These are phyloP conservation scores for Cliona cf. orientalis DNA, from an alignment of 37 sponge, comb jelly and placozoan species.

Conservation along the genomic window DNA sequence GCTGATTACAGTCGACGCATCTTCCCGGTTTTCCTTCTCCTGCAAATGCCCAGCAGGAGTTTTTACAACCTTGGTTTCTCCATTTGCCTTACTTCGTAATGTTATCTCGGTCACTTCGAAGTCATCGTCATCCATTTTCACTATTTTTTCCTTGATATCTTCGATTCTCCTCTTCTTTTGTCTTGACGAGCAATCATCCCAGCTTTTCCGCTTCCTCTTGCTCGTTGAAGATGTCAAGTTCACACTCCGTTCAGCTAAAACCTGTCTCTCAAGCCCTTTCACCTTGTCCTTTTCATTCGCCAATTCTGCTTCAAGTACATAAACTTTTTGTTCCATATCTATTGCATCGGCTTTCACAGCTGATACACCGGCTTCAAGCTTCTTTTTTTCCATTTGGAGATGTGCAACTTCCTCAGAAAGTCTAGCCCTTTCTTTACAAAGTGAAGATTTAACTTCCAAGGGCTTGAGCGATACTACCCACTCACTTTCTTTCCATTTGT, in stretches of 20 bases:
- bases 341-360: not conserved
- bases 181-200: not conserved
- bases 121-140: not conserved
- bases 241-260: not conserved
- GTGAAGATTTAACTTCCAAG: not conserved
- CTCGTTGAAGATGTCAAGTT: not conserved
- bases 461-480: not conserved
- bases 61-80: not conserved
- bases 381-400: not conserved
- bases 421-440: not conserved
- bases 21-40: not conserved
- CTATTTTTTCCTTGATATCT: not conserved
- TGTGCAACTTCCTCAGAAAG: not conserved
- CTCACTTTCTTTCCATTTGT: not conserved
- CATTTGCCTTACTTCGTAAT: not conserved
- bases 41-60: not conserved
- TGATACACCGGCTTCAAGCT: not conserved
- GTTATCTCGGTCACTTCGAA: not conserved
- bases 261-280: not conserved
- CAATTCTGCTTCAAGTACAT: not conserved
- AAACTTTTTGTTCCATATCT: not conserved
- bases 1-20: not conserved
- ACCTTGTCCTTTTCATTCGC: not conserved
- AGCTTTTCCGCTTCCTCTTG: not conserved
- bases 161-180: not conserved